Conservation (phyloP, 2,797 vertebrate species). For the Siniperca obscura region DNA sequence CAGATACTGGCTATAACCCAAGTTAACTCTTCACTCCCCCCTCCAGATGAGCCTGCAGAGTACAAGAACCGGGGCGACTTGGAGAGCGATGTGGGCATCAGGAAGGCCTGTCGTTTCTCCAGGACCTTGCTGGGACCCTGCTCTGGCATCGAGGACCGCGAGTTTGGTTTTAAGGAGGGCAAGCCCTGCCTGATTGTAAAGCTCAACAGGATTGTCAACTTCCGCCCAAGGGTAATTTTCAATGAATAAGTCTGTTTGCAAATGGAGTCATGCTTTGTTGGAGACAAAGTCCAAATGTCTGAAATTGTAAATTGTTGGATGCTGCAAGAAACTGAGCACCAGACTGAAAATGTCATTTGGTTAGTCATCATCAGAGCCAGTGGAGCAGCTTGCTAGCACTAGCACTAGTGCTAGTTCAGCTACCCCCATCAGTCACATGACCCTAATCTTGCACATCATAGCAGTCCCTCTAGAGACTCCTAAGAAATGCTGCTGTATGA, state of each 20-base stretch:
- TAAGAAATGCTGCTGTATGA: background rate
- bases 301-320: background rate
- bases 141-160: constrained; percentile 86
- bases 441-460: background rate
- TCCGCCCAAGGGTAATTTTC: constrained; percentile 88
- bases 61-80: constrained; percentile 88
- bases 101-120: constrained; percentile 90
- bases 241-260: background rate
- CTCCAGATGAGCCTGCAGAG: constrained; percentile 77
- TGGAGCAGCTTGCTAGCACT: background rate
- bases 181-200: constrained; percentile 94
- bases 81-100: constrained; percentile 82
- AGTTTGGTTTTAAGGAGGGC: constrained; percentile 89
- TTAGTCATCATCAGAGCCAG: background rate
- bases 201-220: constrained; percentile 95
- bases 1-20: too few relatives aligned
- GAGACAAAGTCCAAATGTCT: background rate
- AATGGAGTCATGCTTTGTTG: background rate
- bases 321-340: background rate
- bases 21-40: background rate
- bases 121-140: constrained; percentile 89
- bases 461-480: background rate
- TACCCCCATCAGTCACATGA: background rate
- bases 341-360: too few relatives aligned
- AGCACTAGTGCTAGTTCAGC: background rate